phyloP scores from a whole-genome alignment of 2,113 vertebrate species.

The Origma solitaria region DNA sequence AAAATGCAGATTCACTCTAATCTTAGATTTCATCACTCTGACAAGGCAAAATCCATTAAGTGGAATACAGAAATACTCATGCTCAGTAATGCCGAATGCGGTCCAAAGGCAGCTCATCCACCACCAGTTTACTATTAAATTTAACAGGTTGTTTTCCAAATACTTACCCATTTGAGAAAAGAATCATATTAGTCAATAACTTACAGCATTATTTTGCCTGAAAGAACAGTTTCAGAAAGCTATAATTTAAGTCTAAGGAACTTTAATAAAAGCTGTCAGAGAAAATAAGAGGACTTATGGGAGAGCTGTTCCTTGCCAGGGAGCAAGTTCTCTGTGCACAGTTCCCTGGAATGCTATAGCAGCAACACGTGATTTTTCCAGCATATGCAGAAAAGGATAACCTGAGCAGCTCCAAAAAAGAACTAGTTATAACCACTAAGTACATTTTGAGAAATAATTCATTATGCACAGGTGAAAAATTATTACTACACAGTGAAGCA shows the following conservation, averaged over 20 bases:
- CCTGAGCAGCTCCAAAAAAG: neutral
- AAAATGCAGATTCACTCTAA: neutral
- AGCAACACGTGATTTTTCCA: neutral
- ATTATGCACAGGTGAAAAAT: neutral
- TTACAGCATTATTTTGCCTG: slow-evolving; percentile 18
- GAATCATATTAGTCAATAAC: slow-evolving; percentile 34
- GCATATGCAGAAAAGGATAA: neutral
- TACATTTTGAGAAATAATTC: neutral
- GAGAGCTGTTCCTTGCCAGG: neutral
- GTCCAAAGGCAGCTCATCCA: slow-evolving; percentile 16
- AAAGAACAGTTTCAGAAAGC: slow-evolving; percentile 27
- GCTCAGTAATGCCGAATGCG: neutral
- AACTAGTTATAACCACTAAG: neutral
- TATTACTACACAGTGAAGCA: neutral
- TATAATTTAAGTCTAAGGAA: slow-evolving; percentile 32
- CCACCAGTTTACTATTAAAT: slow-evolving; percentile 12
- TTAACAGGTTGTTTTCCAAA: slow-evolving; percentile 40
- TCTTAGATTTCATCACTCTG: neutral
- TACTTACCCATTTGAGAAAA: slow-evolving; percentile 18
- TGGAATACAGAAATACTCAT: neutral
- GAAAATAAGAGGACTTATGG: slow-evolving; percentile 29
- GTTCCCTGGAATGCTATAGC: neutral
- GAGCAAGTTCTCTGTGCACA: neutral
- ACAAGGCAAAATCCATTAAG: neutral
- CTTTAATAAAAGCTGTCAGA: slow-evolving; percentile 38